phyloP scores from a whole-genome alignment of 2,888 invertebrate genomes.

The Hedya salicella region DNA sequence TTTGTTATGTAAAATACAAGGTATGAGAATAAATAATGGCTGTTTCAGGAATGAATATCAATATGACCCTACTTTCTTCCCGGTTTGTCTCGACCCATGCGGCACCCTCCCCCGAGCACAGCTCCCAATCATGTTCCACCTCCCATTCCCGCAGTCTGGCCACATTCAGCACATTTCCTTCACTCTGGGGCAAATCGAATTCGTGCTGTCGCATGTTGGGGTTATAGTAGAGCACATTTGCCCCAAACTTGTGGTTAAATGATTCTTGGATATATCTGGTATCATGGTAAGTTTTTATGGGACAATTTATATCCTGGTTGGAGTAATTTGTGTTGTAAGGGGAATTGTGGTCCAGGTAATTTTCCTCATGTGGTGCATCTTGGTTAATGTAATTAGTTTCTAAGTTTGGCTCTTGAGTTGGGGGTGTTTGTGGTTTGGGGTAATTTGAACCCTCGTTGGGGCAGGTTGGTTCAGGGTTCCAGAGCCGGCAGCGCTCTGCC shows the following conservation, averaged over 20 bases:
- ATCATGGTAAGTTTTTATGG: not conserved
- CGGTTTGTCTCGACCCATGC: conserved; percentile 5
- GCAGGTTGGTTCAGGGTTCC: conserved; percentile 12
- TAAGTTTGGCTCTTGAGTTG: not conserved
- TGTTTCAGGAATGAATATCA: not conserved
- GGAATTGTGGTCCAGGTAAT: not conserved
- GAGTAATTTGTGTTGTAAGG: not conserved
- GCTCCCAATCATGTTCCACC: not conserved
- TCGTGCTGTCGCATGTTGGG: not conserved
- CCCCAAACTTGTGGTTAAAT: conserved; percentile 10
- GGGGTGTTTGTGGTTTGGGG: not conserved
- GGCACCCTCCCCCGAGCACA: conserved; percentile 18
- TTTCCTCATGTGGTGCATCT: not conserved
- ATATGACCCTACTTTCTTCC: not conserved
- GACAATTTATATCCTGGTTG: not conserved
- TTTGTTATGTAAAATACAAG: too few species aligned
- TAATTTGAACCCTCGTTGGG: not conserved
- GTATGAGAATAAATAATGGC: too few species aligned
- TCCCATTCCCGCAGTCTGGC: not conserved
- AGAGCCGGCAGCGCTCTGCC: conserved; percentile 19
- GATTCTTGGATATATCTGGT: not conserved
- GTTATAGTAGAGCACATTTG: conserved; percentile 7
- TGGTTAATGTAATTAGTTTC: not conserved
- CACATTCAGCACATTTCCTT: not conserved
- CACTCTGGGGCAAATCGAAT: not conserved